Percentiles rank a stretch among this genome's conserved stretches.
Evolutionary conservation across 2,888 invertebrate genomes (phyloP).

Genomic region (Idaea straminata): DNA sequence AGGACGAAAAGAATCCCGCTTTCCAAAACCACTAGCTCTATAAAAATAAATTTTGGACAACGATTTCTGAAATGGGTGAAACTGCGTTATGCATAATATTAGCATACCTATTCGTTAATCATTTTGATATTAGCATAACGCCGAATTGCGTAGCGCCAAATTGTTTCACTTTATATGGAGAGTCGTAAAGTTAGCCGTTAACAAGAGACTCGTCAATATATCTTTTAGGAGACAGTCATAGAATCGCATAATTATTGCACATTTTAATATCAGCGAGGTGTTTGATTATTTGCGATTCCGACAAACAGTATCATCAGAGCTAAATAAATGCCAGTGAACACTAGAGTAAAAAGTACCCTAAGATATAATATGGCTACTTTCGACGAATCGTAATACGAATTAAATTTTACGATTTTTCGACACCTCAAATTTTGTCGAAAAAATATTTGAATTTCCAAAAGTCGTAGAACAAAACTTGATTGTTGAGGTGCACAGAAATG

Average conservation of each 20-base stretch:
- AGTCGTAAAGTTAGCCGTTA: neutral
- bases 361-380: no score
- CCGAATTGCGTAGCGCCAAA: neutral
- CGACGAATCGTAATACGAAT: no score
- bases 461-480: no score
- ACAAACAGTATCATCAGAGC: neutral
- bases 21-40: no score
- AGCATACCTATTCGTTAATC: neutral
- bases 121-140: neutral
- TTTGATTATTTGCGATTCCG: neutral
- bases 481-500: no score
- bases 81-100: neutral
- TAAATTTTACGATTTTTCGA: no score
- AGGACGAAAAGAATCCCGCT: no score
- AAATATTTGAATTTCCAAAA: no score
- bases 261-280: neutral
- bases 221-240: neutral
- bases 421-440: no score
- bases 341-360: no score
- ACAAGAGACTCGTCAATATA: neutral
- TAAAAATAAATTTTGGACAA: neutral
- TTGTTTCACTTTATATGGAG: neutral
- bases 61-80: neutral
- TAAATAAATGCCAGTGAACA: neutral
- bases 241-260: neutral